These are phyloP conservation scores for Cartodere bifasciata DNA, from an alignment of 2,888 invertebrate genomes.

Conservation along the genomic window DNA sequence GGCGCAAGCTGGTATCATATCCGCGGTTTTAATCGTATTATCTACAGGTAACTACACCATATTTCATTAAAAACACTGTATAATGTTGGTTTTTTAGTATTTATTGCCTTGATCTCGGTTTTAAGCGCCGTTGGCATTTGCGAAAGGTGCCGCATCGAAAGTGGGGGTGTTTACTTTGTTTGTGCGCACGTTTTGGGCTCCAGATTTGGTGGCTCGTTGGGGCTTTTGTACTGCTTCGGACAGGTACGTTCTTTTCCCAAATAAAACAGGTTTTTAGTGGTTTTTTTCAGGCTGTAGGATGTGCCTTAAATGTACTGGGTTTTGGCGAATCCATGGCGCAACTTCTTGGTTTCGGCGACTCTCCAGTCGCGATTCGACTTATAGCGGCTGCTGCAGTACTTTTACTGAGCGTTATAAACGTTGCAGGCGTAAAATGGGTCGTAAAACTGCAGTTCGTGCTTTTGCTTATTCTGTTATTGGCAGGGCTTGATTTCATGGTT, in stretches of 20 bases:
- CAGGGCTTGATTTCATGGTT: constrained; percentile 86
- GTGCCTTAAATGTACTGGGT: constrained; percentile 90
- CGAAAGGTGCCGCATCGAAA: constrained; percentile 86
- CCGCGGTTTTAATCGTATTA: constrained; percentile 68
- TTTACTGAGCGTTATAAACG: constrained; percentile 77
- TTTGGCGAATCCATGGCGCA: constrained; percentile 94
- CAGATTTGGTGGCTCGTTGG: constrained; percentile 83
- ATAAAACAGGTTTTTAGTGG: constrained; percentile 10
- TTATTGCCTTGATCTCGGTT: constrained; percentile 83
- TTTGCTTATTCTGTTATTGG: constrained; percentile 71
- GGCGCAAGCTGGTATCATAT: constrained; percentile 73
- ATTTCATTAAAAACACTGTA: too few species aligned
- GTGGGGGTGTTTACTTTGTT: constrained; percentile 95
- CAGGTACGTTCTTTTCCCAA: constrained; percentile 48
- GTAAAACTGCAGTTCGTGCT: constrained; percentile 87
- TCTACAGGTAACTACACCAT: constrained; percentile 50
- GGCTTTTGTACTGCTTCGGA: constrained; percentile 90
- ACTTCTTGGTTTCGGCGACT: constrained; percentile 57
- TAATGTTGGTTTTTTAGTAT: constrained; percentile 56
- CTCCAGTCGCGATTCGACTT: constrained; percentile 70
- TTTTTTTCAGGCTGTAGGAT: constrained; percentile 74
- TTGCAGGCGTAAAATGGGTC: constrained; percentile 97
- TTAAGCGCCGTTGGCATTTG: constrained; percentile 94
- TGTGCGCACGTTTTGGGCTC: constrained; percentile 90
- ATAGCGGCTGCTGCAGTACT: constrained; percentile 82